These are phyloP conservation scores for Diadegma fenestrale DNA, from an alignment of 2,888 invertebrate species.

Conservation along the genomic window DNA sequence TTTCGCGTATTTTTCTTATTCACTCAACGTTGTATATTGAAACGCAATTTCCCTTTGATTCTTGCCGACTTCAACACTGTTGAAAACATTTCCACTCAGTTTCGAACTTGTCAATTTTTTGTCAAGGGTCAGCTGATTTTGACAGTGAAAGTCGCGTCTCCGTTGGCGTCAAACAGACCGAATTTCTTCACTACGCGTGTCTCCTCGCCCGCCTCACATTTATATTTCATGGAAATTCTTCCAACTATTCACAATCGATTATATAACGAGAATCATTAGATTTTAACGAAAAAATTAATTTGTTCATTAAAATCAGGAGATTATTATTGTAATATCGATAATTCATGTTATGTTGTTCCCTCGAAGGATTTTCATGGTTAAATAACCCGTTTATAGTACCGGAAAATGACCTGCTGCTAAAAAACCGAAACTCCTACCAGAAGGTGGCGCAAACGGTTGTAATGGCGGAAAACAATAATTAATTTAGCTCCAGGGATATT, in stretches of 20 bases:
- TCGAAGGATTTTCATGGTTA: slow-evolving; percentile 1
- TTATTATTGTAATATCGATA: neutral
- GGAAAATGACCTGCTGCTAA: neutral
- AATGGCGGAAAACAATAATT: slow-evolving; percentile 1
- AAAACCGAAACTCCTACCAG: neutral
- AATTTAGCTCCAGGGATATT: slow-evolving; percentile 6
- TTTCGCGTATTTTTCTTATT: neutral
- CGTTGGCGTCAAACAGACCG: slow-evolving; percentile 31
- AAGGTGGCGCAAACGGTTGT: neutral
- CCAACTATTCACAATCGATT: neutral
- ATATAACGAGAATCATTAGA: neutral
- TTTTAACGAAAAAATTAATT: neutral
- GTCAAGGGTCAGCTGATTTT: slow-evolving; percentile 69
- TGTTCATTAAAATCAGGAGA: neutral
- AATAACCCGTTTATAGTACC: neutral
- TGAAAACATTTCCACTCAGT: slow-evolving; percentile 31
- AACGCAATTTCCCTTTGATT: slow-evolving; percentile 6
- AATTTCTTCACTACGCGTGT: slow-evolving; percentile 39
- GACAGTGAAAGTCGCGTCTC: slow-evolving; percentile 64
- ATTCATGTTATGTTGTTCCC: neutral
- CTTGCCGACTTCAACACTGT: slow-evolving; percentile 34
- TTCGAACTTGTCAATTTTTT: slow-evolving; percentile 50
- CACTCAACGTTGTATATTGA: slow-evolving; percentile 24
- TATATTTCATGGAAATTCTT: neutral
- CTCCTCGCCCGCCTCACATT: slow-evolving; percentile 8